Evolutionary conservation across 2,113 vertebrate genomes (phyloP), one percentile per base, ranked within the genome.

Genomic region (Rhabdomys dilectus): DNA sequence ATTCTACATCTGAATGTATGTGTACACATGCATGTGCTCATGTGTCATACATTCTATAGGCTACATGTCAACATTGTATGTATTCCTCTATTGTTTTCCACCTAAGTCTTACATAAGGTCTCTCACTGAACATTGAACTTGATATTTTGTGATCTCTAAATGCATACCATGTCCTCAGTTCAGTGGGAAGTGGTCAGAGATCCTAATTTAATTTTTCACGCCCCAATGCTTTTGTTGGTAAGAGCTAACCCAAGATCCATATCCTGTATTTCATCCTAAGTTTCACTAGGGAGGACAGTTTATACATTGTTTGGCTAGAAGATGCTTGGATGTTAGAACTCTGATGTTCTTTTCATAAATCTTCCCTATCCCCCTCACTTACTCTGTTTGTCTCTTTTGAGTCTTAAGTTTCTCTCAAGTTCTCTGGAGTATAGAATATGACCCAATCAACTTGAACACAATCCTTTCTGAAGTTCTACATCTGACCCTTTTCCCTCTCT

Each of bases 191-290:
- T 29, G 12, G 26, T 16, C 42, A 11, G 45, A 36, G 26, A 84
- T 21, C 39, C 42, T 60, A 36, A 13, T 53, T 91, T 89, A 66
- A 86, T 91, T 75, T 88, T 84, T 93, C 36, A 73, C 9, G 36
- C 81, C 78, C 51, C 89, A 82, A 7, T 78, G 58, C 4, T 56
- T 93, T 19, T 36, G 11, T 88, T 78, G 66, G 39, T 64, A 88
- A 64, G 76, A 29, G n/a, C 22, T 68, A 36, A 16, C 34, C 7
- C 51, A 29, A 31, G 5, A 8, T 80, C 42, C 10, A 56, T 21
- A 9, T 84, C 58, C 53, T 84, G 11, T 26, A 42, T 53, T 66
- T 8, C 21, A 62, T 81, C 12, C 11, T 85, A 81, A 89, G 70
- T 91, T 76, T 66, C 29, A 45, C n/a, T 21, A 92, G 36, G 56